Conservation (phyloP, 2,888 invertebrate genomes). For the Nebria salina region DNA sequence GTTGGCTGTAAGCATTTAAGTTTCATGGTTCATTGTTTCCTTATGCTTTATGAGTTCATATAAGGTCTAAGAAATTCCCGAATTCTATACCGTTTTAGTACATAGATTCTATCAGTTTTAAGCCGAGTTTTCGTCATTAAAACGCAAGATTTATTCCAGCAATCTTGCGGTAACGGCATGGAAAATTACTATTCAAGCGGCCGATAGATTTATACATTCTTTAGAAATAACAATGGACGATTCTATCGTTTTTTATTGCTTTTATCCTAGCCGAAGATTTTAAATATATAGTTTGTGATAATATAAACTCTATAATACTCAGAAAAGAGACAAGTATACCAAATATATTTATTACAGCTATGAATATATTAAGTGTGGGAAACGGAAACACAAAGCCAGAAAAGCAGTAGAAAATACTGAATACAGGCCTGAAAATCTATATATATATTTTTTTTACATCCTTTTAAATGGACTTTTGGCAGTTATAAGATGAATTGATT, state of each 20-base stretch:
- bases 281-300: neutral
- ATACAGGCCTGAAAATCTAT: too few species aligned
- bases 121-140: neutral
- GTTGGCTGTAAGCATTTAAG: too few species aligned
- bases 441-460: too few species aligned
- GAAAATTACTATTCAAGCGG: neutral
- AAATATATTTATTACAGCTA: too few species aligned
- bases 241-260: neutral
- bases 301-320: neutral
- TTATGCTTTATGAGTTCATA: neutral
- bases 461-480: too few species aligned
- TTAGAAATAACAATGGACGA: neutral
- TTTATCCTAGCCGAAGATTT: neutral
- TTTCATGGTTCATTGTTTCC: neutral
- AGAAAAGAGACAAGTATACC: too few species aligned
- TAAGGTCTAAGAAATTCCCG: neutral
- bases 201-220: neutral
- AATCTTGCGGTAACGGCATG: neutral
- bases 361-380: too few species aligned
- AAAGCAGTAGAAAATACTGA: too few species aligned
- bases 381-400: too few species aligned
- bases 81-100: neutral
- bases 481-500: too few species aligned
- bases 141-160: neutral
- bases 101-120: neutral